Evolutionary conservation across 2,113 vertebrate species (phyloP).

Genomic region (Malurus cyaneus): DNA sequence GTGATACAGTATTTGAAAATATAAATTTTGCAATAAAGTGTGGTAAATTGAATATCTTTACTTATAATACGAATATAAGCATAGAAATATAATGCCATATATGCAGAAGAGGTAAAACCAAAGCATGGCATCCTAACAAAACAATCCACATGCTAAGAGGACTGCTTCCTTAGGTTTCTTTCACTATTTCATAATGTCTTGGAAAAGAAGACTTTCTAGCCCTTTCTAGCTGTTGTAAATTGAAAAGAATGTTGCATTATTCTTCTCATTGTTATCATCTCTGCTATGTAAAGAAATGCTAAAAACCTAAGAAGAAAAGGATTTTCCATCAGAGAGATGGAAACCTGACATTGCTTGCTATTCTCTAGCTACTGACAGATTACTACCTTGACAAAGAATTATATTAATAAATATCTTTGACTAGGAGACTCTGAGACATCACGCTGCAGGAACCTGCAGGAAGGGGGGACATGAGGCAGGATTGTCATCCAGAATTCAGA

Average conservation of each 20-base stretch:
- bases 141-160: neutral
- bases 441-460: neutral
- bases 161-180: neutral
- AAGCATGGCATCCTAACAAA: neutral
- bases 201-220: neutral
- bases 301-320: neutral
- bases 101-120: neutral
- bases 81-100: neutral
- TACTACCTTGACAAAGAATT: conserved; percentile 1
- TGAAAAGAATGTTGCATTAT: neutral
- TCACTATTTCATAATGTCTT: neutral
- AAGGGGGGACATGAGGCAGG: neutral
- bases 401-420: neutral
- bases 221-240: neutral
- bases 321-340: neutral
- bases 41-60: neutral
- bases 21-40: neutral
- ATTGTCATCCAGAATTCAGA: neutral
- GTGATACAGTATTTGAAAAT: neutral
- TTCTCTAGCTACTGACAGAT: neutral
- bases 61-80: neutral
- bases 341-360: neutral
- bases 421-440: neutral
- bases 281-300: neutral
- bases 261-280: neutral